Percentiles rank a stretch among this genome's conserved stretches.
phyloP scores from a whole-genome alignment of 2,797 vertebrate genomes.

The Phataginus tetradactyla region DNA sequence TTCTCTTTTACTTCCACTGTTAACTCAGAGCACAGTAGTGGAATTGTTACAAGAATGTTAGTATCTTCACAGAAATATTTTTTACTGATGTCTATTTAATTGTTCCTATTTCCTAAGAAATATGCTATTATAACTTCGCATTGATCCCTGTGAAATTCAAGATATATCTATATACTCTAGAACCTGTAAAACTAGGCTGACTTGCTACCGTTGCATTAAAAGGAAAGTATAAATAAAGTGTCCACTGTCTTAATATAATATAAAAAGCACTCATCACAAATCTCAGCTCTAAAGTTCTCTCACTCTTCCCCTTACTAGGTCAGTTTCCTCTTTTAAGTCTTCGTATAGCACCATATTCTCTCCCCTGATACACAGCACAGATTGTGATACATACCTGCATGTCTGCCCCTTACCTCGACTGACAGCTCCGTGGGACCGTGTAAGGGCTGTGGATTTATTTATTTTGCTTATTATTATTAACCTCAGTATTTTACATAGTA shows the following conservation, averaged over 20 bases:
- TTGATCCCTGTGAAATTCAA: neutral
- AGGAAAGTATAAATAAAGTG: neutral
- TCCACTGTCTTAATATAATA: neutral
- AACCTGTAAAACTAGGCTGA: neutral
- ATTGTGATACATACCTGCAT: neutral
- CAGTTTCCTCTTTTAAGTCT: neutral
- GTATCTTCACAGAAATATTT: neutral
- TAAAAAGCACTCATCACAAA: neutral
- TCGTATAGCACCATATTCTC: neutral
- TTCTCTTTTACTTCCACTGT: neutral
- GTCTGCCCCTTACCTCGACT: neutral
- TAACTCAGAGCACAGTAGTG: neutral
- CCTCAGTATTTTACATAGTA: neutral
- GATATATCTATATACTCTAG: neutral
- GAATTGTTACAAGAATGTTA: neutral
- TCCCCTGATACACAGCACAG: neutral
- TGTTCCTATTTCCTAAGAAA: constrained; percentile 25
- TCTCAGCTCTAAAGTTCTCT: neutral
- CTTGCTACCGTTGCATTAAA: neutral
- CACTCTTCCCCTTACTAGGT: neutral
- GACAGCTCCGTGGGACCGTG: neutral
- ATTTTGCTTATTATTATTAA: neutral
- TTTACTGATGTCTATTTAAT: neutral
- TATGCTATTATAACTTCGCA: neutral
- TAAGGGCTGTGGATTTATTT: neutral